Conservation (phyloP, 2,113 vertebrate species). For the Microcebus lehilahytsara region DNA sequence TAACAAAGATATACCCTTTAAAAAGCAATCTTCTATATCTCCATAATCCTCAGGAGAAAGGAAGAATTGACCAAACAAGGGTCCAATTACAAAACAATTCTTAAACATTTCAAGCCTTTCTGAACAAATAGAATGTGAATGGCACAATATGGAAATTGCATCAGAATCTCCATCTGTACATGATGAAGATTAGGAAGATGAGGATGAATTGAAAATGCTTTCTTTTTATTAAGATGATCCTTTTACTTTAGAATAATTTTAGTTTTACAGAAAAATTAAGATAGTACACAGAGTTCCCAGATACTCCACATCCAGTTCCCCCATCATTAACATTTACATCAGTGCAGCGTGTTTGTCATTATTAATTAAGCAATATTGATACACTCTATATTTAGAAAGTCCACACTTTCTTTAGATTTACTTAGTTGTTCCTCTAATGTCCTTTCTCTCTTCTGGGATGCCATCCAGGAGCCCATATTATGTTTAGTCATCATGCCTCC, state of each 20-base stretch:
- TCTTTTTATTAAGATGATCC: neutral
- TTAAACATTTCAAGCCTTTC: neutral
- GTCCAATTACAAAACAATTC: neutral
- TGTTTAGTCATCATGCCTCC: neutral
- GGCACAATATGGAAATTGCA: neutral
- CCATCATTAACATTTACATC: neutral
- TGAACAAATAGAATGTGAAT: neutral
- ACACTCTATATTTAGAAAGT: neutral
- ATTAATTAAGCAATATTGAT: neutral
- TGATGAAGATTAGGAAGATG: neutral
- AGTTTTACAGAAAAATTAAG: neutral
- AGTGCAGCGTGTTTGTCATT: neutral
- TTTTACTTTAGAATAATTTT: neutral
- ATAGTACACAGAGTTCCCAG: neutral
- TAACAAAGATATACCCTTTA: neutral
- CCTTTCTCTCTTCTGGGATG: neutral
- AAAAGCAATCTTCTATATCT: neutral
- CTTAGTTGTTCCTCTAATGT: too few species aligned
- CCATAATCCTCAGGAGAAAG: neutral
- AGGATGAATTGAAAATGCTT: neutral
- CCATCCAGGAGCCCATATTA: neutral
- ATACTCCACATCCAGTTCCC: neutral
- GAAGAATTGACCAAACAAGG: neutral
- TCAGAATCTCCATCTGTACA: neutral
- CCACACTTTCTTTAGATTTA: neutral